Evolutionary conservation across 2,797 vertebrate species (phyloP).

Genomic region (Psittacula echo): DNA sequence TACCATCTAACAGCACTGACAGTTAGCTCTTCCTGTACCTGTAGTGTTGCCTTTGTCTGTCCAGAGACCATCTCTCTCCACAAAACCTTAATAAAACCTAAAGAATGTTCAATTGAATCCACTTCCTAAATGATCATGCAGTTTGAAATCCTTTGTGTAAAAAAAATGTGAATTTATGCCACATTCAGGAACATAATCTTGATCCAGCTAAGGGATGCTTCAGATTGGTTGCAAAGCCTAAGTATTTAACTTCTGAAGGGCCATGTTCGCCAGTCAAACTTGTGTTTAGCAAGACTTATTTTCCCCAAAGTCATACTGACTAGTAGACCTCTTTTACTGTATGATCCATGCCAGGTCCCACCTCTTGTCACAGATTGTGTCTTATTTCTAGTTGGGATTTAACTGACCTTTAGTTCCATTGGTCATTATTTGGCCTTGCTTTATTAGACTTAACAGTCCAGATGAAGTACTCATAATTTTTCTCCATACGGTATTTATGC

Average conservation of each 20-base stretch:
- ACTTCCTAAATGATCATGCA: background rate
- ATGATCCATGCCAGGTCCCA: background rate
- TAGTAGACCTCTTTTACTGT: slow-evolving; percentile 11
- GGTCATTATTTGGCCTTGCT: background rate
- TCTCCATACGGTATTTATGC: background rate
- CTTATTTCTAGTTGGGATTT: slow-evolving; percentile 31
- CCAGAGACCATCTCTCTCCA: background rate
- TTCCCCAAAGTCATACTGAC: background rate
- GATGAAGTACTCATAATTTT: background rate
- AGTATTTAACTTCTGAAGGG: background rate
- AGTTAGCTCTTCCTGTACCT: background rate
- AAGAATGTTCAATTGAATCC: background rate
- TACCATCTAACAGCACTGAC: background rate
- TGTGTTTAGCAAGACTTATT: slow-evolving; percentile 11
- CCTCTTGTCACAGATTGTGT: background rate
- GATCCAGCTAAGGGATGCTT: background rate
- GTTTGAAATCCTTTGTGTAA: background rate
- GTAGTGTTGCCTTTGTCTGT: background rate
- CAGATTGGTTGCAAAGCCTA: background rate
- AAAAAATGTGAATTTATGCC: background rate
- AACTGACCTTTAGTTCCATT: slow-evolving; percentile 42
- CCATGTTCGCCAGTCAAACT: background rate
- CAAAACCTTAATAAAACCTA: background rate
- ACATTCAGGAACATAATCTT: background rate
- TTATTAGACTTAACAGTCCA: slow-evolving; percentile 14